Conservation (phyloP, 2,113 vertebrate species). For the Phrynosoma platyrhinos region DNA sequence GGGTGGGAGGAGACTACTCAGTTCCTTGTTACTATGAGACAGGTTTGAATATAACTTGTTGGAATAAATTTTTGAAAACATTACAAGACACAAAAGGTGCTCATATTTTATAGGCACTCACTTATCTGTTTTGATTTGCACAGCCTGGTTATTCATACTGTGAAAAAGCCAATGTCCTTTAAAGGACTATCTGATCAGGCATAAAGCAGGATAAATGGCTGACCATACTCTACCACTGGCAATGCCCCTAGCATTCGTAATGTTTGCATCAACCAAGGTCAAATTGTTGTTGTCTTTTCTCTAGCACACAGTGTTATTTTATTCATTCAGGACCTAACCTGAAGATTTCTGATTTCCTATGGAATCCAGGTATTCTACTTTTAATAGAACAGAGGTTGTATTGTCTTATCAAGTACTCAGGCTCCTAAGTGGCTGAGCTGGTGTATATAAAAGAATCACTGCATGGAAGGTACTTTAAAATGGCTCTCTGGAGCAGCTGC, state of each 20-base stretch:
- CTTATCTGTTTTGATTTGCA: neutral
- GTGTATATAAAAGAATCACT: neutral
- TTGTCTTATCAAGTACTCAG: neutral
- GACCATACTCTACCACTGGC: neutral
- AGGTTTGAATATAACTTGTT: neutral
- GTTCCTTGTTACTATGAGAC: neutral
- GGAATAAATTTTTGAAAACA: neutral
- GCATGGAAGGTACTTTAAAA: neutral
- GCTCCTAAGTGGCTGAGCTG: neutral
- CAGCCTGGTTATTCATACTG: neutral
- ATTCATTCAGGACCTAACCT: neutral
- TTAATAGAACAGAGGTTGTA: neutral
- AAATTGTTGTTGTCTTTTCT: conserved; percentile 23
- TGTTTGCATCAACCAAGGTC: conserved; percentile 18
- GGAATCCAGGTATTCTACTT: too few relatives aligned
- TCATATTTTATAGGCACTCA: neutral
- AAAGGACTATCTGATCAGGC: neutral
- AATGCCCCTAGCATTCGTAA: conserved; percentile 10
- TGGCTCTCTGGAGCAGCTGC: neutral
- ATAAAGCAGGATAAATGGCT: neutral
- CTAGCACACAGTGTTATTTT: conserved; percentile 17
- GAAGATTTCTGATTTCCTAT: neutral
- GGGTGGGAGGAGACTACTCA: neutral
- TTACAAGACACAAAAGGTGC: neutral
- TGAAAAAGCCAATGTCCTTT: conserved; percentile 16